phyloP scores from a whole-genome alignment of 2,888 invertebrate genomes.

The Acronicta leporina region DNA sequence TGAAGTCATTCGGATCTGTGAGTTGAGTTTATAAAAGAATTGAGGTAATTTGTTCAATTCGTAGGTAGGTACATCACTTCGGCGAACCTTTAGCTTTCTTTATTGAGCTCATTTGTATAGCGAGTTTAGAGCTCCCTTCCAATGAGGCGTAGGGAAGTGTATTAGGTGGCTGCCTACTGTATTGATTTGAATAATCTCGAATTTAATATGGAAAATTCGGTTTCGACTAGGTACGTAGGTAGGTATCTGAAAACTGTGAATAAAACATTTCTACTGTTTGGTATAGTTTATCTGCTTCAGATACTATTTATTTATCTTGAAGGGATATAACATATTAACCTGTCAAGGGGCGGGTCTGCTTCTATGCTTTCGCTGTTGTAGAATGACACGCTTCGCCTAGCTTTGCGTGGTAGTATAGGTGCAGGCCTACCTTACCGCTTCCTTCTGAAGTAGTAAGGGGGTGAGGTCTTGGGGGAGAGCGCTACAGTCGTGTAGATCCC shows the following conservation, averaged over 20 bases:
- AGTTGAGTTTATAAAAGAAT: slow-evolving; percentile 52
- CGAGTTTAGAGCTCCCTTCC: slow-evolving; percentile 38
- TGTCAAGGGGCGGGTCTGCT: too few species aligned
- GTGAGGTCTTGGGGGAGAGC: too few species aligned
- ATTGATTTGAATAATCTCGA: slow-evolving; percentile 56
- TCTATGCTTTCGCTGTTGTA: too few species aligned
- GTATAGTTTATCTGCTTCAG: background rate
- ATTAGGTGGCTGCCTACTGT: slow-evolving; percentile 36
- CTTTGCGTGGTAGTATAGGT: too few species aligned
- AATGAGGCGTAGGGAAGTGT: slow-evolving; percentile 40
- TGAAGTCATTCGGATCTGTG: slow-evolving; percentile 51
- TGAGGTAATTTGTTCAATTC: slow-evolving; percentile 56
- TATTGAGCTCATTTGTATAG: slow-evolving; percentile 62
- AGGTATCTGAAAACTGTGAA: slow-evolving; percentile 28
- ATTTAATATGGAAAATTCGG: slow-evolving; percentile 30
- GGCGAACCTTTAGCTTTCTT: slow-evolving; percentile 54
- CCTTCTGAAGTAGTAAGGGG: too few species aligned
- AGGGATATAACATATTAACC: too few species aligned
- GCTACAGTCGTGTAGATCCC: too few species aligned
- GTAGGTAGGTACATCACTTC: slow-evolving; percentile 48
- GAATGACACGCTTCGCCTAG: too few species aligned
- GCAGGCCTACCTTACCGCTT: too few species aligned
- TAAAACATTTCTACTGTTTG: slow-evolving; percentile 43
- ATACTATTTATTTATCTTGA: too few species aligned
- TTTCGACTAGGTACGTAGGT: slow-evolving; percentile 22